These are phyloP conservation scores for Diglossa cyanea DNA, from an alignment of 2,797 vertebrate species.

Conservation along the genomic window DNA sequence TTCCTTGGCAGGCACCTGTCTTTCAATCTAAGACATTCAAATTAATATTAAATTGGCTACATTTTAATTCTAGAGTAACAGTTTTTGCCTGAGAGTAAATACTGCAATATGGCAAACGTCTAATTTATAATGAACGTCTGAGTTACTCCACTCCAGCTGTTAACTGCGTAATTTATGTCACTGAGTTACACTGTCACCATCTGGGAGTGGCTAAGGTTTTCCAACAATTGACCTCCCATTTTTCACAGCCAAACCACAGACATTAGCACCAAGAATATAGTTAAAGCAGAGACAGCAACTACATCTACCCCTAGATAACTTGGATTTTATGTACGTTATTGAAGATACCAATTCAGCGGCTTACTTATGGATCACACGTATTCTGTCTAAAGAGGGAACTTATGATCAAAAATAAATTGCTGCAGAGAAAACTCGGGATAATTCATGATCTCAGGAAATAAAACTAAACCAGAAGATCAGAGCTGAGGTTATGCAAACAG, in stretches of 20 bases:
- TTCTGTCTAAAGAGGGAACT: background rate
- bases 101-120: background rate
- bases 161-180: background rate
- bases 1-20: background rate
- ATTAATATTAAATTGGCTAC: background rate
- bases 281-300: background rate
- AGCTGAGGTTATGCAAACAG: background rate
- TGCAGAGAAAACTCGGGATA: background rate
- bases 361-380: background rate
- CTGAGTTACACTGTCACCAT: conserved; percentile 33
- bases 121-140: background rate
- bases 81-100: background rate
- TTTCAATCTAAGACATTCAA: background rate
- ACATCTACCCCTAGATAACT: background rate
- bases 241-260: conserved; percentile 17
- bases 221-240: background rate
- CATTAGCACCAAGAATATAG: background rate
- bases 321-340: background rate
- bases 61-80: background rate
- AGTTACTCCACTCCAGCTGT: conserved; percentile 2
- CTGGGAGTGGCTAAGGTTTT: background rate
- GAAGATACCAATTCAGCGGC: background rate
- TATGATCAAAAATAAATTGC: conserved; percentile 22
- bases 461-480: background rate
- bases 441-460: background rate